Conservation (phyloP, 2,888 invertebrate species). For the Clusia tigrina region DNA sequence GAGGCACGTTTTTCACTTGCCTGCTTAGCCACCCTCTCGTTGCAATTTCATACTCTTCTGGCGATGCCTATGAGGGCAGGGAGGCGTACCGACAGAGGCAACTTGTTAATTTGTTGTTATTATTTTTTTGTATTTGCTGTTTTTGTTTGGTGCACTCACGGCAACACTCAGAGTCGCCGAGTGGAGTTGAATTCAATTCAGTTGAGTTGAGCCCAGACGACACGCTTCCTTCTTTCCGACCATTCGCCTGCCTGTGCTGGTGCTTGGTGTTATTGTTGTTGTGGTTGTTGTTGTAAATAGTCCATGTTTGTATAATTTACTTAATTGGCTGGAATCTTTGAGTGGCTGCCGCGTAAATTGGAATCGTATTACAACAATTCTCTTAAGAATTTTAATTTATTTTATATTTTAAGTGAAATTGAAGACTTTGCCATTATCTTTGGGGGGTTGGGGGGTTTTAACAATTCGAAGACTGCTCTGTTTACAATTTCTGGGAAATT, state of each 20-base stretch:
- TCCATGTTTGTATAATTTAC: constrained; percentile 19
- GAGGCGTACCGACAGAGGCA: too few relatives aligned
- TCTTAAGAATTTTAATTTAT: not conserved
- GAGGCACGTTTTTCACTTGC: constrained; percentile 15
- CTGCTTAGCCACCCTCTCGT: not conserved
- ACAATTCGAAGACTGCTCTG: too few relatives aligned
- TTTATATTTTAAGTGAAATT: too few relatives aligned
- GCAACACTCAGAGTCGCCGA: not conserved
- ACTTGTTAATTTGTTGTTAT: constrained; percentile 16
- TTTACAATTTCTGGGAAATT: too few relatives aligned
- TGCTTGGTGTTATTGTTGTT: not conserved
- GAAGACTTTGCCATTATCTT: constrained; percentile 10
- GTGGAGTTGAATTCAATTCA: too few relatives aligned
- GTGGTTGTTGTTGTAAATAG: not conserved
- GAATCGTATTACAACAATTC: constrained; percentile 16
- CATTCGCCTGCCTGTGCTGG: too few relatives aligned
- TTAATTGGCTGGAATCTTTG: constrained; percentile 26
- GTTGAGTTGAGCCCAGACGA: too few relatives aligned
- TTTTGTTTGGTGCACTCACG: not conserved
- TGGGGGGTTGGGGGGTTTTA: not conserved
- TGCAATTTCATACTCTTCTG: not conserved
- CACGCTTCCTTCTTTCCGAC: not conserved
- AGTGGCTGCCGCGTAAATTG: constrained; percentile 13
- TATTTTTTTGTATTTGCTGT: not conserved
- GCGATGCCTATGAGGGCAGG: not conserved